phyloP scores from a whole-genome alignment of 2,888 invertebrate genomes.

The Noctua comes region DNA sequence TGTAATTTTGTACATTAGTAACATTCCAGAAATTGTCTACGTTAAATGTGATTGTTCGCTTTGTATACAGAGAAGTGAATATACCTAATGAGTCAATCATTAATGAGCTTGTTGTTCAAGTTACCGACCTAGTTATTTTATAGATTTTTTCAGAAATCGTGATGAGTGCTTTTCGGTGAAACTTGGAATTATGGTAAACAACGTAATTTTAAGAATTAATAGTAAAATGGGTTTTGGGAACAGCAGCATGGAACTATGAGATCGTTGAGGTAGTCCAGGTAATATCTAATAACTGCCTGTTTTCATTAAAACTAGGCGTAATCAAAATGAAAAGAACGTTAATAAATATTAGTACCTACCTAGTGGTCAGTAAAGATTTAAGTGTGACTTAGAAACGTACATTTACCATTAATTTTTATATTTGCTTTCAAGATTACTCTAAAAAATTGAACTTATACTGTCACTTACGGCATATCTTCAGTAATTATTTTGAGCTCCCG shows the following conservation, averaged over 20 bases:
- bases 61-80: not conserved
- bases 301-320: too few relatives aligned
- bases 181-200: too few relatives aligned
- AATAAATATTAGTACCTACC: too few relatives aligned
- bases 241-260: not conserved
- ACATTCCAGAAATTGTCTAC: not conserved
- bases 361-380: too few relatives aligned
- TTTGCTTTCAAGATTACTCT: not conserved
- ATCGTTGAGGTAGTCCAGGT: not conserved
- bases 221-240: not conserved
- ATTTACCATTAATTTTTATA: too few relatives aligned
- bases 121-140: conserved; percentile 22
- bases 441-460: not conserved
- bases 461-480: too few relatives aligned
- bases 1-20: not conserved
- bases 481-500: too few relatives aligned
- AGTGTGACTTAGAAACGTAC: not conserved
- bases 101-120: not conserved
- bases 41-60: not conserved
- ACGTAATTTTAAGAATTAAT: not conserved
- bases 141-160: conserved; percentile 14
- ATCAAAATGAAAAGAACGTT: too few relatives aligned
- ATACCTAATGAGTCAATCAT: not conserved
- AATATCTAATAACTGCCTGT: not conserved
- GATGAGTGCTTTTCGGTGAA: not conserved